Evolutionary conservation across 2,113 vertebrate genomes (phyloP), one percentile per base, ranked within the genome.

Genomic region (Phyllostomus discolor): DNA sequence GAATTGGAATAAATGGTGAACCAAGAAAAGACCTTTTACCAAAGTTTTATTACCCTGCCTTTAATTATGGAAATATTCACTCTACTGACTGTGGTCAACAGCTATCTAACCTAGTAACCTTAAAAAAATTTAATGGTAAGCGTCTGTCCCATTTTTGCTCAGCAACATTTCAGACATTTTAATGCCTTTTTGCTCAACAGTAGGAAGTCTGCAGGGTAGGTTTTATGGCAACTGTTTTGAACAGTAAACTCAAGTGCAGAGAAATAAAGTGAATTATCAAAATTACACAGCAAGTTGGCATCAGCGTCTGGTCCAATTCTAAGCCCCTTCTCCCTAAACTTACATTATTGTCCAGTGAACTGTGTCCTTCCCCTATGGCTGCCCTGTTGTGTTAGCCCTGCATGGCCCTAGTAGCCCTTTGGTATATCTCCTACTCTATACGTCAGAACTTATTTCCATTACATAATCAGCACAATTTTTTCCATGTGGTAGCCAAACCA

Each of bases 161-260:
- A 92, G 50, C 38, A 94, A 54, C 24, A 88, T 81, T 90, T 94
- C 22, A 94, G 50, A 62, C 31, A 31, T 91, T 85, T 80, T 80
- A 57, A 91, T 86, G 6, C 69, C 10, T 93, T 92, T 94, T 92
- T 69, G 2, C 62, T 83, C 69, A 79, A 48, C 20, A 72, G 19
- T 48, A 22, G 94, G 7, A 92, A 91, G 17, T 62, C 48, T 38
- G 19, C 3, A 20, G 28, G 54, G 35, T 70, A 89, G 8, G n/a
- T 48, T 94, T 97, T 81, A 72, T 62, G 20, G n/a, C 69, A 75
- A 84, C 12, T 90, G 35, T 93, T 57, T 91, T 41, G 69, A 93
- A 87, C 9, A 95, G 64, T n/a, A 67, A n/a, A 67, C 15, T 76
- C 8, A 97, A 66, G 20, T 31, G 3, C 31, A 82, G 76, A 82